Percentiles rank a stretch among this genome's conserved stretches.
Conservation (phyloP, 2,113 vertebrate genomes). For the Rhinolophus ferrumequinum region DNA sequence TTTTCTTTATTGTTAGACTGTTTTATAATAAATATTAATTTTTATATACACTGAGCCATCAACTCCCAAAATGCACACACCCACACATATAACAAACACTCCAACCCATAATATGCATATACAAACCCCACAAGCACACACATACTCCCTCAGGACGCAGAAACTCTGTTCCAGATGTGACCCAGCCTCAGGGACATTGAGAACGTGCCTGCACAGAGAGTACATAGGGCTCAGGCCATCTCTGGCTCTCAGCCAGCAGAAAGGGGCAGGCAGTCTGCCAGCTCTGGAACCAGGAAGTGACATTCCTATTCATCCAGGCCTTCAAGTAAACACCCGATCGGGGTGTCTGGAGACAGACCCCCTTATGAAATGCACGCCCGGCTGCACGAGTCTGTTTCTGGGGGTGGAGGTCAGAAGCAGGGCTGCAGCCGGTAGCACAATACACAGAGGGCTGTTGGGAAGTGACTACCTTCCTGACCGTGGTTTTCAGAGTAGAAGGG, state of each 20-base stretch:
- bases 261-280: not conserved
- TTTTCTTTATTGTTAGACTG: slow-evolving; percentile 20
- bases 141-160: not conserved
- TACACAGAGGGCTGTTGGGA: not conserved
- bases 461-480: not conserved
- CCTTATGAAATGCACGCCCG: not conserved
- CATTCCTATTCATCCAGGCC: slow-evolving; percentile 41
- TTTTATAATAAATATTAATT: slow-evolving; percentile 40
- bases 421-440: rapidly evolving
- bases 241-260: not conserved
- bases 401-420: not conserved
- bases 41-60: slow-evolving; percentile 26
- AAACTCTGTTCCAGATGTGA: not conserved
- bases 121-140: not conserved
- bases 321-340: slow-evolving; percentile 23
- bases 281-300: slow-evolving; percentile 60
- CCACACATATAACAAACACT: not conserved
- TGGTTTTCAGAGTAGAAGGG: not conserved
- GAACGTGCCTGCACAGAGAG: not conserved
- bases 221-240: not conserved
- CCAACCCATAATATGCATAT: not conserved
- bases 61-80: not conserved
- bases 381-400: not conserved
- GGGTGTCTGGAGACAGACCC: not conserved
- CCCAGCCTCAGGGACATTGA: not conserved